These are phyloP conservation scores for Cryptocheilus praepositus DNA, from an alignment of 2,888 invertebrate species.

Conservation along the genomic window DNA sequence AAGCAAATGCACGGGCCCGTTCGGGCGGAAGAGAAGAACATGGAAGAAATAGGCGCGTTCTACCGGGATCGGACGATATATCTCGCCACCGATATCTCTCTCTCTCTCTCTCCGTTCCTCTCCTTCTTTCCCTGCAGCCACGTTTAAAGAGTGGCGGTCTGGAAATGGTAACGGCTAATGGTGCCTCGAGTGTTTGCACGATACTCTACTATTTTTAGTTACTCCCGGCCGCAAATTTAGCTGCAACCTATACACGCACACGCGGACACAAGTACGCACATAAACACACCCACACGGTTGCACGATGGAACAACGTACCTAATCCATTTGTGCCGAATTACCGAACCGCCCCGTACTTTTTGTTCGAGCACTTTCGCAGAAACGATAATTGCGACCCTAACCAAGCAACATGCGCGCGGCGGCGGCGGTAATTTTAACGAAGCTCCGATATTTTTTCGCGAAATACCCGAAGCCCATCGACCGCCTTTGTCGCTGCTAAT, in stretches of 20 bases:
- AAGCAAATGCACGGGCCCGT: constrained; percentile 53
- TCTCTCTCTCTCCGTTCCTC: constrained; percentile 11
- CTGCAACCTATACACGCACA: constrained; percentile 19
- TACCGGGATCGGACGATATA: constrained; percentile 14
- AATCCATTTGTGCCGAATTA: background rate
- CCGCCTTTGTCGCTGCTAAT: too few relatives aligned
- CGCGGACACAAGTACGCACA: background rate
- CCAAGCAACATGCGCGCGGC: too few relatives aligned
- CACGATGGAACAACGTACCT: background rate
- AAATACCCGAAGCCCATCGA: too few relatives aligned
- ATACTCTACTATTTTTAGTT: constrained; percentile 60
- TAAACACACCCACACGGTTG: too few relatives aligned
- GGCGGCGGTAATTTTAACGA: too few relatives aligned
- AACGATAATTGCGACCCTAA: too few relatives aligned
- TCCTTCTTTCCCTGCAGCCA: too few relatives aligned
- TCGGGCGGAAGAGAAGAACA: constrained; percentile 10
- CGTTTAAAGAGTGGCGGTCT: constrained; percentile 51
- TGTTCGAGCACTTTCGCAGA: too few relatives aligned
- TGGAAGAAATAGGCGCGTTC: constrained; percentile 24
- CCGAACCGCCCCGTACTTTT: too few relatives aligned
- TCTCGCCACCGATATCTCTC: constrained; percentile 19
- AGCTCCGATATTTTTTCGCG: too few relatives aligned
- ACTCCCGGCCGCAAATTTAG: constrained; percentile 27
- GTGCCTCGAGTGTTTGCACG: constrained; percentile 63
- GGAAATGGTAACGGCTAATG: constrained; percentile 66